Evolutionary conservation across 2,888 invertebrate genomes (phyloP).

Genomic region (Dysmachus trigonus): DNA sequence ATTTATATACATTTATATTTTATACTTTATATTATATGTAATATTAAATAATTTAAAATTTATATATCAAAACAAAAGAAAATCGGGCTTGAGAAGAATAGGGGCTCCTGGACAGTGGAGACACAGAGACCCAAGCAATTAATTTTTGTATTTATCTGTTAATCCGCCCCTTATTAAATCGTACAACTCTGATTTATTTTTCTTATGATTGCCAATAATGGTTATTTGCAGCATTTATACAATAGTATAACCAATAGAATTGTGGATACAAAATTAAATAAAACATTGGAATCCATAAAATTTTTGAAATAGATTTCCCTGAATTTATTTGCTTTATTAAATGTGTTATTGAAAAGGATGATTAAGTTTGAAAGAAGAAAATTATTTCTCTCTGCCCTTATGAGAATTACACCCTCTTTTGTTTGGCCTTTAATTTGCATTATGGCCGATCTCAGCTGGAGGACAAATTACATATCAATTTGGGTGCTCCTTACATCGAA

Average conservation of each 20-base stretch:
- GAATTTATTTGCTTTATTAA: background rate
- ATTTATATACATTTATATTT: no score
- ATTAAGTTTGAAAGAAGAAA: background rate
- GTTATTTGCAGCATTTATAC: background rate
- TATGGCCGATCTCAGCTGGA: background rate
- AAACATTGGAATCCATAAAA: background rate
- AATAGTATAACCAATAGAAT: background rate
- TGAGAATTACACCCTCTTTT: background rate
- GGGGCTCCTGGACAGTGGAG: no score
- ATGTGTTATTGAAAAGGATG: background rate
- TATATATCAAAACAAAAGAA: no score
- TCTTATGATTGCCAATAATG: no score
- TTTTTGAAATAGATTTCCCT: background rate
- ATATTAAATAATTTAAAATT: no score
- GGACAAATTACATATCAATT: slow-evolving; percentile 26
- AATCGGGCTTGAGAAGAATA: no score
- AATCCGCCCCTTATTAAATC: no score
- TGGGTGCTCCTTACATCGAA: background rate
- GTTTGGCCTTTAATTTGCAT: background rate
- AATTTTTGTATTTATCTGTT: no score
- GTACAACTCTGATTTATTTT: no score
- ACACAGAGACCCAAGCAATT: no score
- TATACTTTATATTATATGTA: no score
- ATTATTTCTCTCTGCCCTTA: background rate
- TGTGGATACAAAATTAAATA: no score